Evolutionary conservation across 2,113 vertebrate species (phyloP), one percentile per base, ranked within the genome.

Genomic region (Pseudois nayaur): DNA sequence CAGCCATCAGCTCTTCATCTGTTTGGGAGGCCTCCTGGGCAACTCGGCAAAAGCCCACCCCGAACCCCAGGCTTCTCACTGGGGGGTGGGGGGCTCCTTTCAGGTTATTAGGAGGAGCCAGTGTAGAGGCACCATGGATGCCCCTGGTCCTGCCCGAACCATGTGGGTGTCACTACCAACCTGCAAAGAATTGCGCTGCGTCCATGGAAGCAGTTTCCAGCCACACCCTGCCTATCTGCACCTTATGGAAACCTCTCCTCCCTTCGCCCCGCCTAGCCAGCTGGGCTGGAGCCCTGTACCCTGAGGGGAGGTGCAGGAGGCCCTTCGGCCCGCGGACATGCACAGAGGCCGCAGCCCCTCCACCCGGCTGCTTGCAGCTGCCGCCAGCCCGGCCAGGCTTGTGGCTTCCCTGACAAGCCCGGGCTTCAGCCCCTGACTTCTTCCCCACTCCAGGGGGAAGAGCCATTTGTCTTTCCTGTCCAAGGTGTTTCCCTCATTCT

Each of bases 81-180:
- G 11, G 7, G 40, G 15, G 15, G 4, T 8, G 17, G 27, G 45
- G n/a, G 23, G 57, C 60, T 74, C 19, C 43, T 36, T 64, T 27
- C 21, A 23, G 33, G 4, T 10, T 27, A 23, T 10, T 3, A 14
- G 43, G 12, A 52, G 31, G 7, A 78, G 54, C 12, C 33, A 2
- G 5, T 29, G 36, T 1, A 40, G 33, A 54, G 33, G 67, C 2
- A 0, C 59, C 11, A 2, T 7, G 15, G 40, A 36, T 0, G 9
- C 27, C 29, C n/a, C 16, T 6, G 14, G 71, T 54, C 17, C 25
- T 43, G 40, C 54, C 52, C 2, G 3, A 40, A n/a, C 16, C n/a
- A 13, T 0, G 12, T 8, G 40, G n/a, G 8, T 0, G 0, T 33
- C 64, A 50, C 52, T 21, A 13, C 36, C 54, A 7, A 10, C 23